Evolutionary conservation across 2,888 invertebrate species (phyloP).

Genomic region (Campopleginae sp.): DNA sequence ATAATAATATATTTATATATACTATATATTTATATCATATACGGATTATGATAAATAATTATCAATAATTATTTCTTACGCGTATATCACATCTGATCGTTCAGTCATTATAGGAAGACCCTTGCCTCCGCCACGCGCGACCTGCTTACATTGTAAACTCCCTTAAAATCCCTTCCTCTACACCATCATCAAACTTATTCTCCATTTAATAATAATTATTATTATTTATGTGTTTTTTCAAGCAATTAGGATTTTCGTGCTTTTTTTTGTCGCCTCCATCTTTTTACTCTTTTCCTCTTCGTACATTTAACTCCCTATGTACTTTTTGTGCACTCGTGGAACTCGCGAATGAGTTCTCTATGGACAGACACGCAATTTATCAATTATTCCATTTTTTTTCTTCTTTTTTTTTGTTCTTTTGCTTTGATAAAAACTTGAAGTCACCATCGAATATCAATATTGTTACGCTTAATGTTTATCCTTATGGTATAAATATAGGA

Average conservation of each 20-base stretch:
- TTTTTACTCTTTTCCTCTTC: conserved; percentile 60
- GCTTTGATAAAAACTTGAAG: conserved; percentile 83
- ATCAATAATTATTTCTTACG: conserved; percentile 82
- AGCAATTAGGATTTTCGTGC: conserved; percentile 53
- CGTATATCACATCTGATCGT: conserved; percentile 84
- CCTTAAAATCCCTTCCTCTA: conserved; percentile 70
- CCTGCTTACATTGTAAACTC: conserved; percentile 71
- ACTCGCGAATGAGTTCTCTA: conserved; percentile 60
- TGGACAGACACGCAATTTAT: conserved; percentile 78
- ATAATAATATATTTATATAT: conserved; percentile 31
- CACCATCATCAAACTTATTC: conserved; percentile 25
- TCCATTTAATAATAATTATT: neutral
- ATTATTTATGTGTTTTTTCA: conserved; percentile 57
- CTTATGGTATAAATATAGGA: conserved; percentile 84
- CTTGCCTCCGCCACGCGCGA: conserved; percentile 79
- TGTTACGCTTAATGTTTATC: conserved; percentile 81
- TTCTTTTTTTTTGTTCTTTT: conserved; percentile 63
- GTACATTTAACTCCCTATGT: conserved; percentile 34
- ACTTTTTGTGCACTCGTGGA: conserved; percentile 20
- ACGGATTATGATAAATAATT: conserved; percentile 81
- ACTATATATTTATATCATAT: conserved; percentile 61
- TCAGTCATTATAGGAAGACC: conserved; percentile 84
- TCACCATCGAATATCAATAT: conserved; percentile 83
- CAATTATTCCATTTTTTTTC: conserved; percentile 70
- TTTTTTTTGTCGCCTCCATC: conserved; percentile 62